A percentile compares a stretch with the other conserved stretches of the same genome.
Evolutionary conservation across 1,140 invertebrate genomes (phyloP).

Genomic region (Cherax quadricarinatus): DNA sequence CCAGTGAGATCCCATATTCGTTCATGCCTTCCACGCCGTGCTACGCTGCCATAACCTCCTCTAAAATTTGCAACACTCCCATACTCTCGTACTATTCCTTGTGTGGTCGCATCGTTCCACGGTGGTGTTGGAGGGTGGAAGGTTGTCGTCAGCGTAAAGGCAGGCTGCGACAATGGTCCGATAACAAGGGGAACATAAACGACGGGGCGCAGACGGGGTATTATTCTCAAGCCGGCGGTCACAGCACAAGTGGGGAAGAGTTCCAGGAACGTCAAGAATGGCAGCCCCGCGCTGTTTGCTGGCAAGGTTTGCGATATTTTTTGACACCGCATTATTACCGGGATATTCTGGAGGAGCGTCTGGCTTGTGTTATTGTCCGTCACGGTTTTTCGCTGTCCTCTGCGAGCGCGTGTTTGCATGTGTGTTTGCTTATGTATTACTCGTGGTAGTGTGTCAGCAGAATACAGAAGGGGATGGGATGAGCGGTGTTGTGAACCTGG

Average conservation of each 20-base stretch:
- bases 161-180: slow-evolving; percentile 18
- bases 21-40: no score
- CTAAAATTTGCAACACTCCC: no score
- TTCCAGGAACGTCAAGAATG: slow-evolving; percentile 38
- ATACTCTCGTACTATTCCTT: no score
- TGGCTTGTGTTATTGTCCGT: slow-evolving; percentile 35
- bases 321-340: slow-evolving; percentile 23
- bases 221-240: slow-evolving; percentile 12
- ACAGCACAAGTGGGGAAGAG: slow-evolving; percentile 4
- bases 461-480: background rate
- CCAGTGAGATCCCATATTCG: no score
- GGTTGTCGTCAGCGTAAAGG: slow-evolving; percentile 12
- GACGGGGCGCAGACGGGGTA: background rate
- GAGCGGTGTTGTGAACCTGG: background rate
- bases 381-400: background rate
- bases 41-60: no score
- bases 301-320: slow-evolving; percentile 21
- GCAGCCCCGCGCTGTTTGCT: background rate
- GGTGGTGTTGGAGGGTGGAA: background rate
- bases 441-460: background rate
- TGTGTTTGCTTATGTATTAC: background rate
- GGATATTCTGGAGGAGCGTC: slow-evolving; percentile 15
- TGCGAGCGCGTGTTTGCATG: slow-evolving; percentile 8
- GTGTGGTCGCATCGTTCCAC: no score
- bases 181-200: slow-evolving; percentile 46